A percentile compares a stretch with the other conserved stretches of the same genome.
These are phyloP conservation scores for Tychaedon coryphoeus DNA, from an alignment of 2,113 vertebrate genomes.

Conservation along the genomic window DNA sequence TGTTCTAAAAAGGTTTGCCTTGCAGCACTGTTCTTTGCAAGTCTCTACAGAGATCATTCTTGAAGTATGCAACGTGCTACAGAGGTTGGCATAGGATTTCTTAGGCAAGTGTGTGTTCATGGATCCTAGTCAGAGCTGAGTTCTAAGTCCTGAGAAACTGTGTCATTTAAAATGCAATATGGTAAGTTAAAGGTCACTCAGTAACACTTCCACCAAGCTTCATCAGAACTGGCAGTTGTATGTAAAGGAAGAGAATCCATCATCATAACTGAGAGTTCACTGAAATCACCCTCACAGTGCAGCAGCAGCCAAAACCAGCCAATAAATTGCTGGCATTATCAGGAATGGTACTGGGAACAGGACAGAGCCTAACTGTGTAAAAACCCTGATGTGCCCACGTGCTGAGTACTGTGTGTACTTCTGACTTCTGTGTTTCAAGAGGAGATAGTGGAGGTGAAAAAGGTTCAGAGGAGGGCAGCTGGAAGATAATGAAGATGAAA, in stretches of 20 bases:
- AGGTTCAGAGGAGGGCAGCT: neutral
- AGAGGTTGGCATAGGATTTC: neutral
- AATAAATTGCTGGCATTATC: neutral
- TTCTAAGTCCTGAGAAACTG: neutral
- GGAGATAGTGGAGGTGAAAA: neutral
- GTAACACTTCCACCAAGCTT: neutral
- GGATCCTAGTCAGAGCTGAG: neutral
- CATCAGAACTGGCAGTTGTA: neutral
- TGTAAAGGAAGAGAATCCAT: neutral
- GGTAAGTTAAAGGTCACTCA: neutral
- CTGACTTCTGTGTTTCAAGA: neutral
- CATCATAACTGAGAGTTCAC: neutral
- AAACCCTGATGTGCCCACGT: neutral
- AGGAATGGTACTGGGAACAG: neutral
- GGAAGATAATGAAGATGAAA: neutral
- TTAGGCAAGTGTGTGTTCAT: neutral
- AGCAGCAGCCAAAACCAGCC: neutral
- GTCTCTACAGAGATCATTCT: neutral
- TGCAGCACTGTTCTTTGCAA: neutral
- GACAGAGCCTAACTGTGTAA: neutral
- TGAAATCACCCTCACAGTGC: neutral
- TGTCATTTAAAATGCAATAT: neutral
- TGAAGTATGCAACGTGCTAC: neutral
- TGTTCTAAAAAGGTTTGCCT: neutral
- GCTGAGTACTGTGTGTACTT: neutral